A percentile compares a stretch with the other conserved stretches of the same genome.
Conservation (phyloP, 2,888 invertebrate genomes). For the Cremastinae sp. region DNA sequence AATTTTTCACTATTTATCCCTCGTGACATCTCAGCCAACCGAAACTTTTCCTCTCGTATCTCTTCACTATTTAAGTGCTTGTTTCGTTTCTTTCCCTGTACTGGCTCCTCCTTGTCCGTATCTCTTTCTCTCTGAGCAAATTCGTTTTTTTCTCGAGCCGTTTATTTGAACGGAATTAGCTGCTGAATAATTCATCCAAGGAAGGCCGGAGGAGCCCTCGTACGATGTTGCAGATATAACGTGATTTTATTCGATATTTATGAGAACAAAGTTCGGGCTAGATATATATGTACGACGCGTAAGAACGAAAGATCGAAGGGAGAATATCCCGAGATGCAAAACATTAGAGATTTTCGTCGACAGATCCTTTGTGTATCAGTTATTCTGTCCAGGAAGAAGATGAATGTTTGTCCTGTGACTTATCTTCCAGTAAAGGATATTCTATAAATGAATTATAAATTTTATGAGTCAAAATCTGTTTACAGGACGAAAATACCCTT, state of each 20-base stretch:
- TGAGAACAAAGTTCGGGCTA: constrained; percentile 66
- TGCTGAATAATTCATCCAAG: constrained; percentile 64
- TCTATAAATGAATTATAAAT: too few relatives aligned
- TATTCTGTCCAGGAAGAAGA: too few relatives aligned
- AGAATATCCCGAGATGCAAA: not conserved
- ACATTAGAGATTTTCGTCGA: not conserved
- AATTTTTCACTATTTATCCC: too few relatives aligned
- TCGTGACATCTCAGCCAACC: too few relatives aligned
- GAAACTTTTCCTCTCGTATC: too few relatives aligned
- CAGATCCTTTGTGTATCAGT: not conserved
- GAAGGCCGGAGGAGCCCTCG: constrained; percentile 43
- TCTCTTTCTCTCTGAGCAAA: not conserved
- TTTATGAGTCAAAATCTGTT: too few relatives aligned
- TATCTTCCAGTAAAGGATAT: too few relatives aligned
- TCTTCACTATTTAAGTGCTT: not conserved
- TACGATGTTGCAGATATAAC: constrained; percentile 71
- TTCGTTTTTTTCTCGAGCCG: constrained; percentile 66
- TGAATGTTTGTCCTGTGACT: too few relatives aligned
- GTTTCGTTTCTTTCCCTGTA: not conserved
- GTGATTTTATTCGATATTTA: constrained; percentile 76
- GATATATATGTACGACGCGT: constrained; percentile 41
- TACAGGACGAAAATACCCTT: too few relatives aligned
- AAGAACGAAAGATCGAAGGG: constrained; percentile 56
- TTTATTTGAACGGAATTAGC: constrained; percentile 75
- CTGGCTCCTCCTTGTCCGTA: not conserved